Base-by-base conservation (phyloP, 2,113 vertebrate species). In the Indicator maculatus region DNA sequence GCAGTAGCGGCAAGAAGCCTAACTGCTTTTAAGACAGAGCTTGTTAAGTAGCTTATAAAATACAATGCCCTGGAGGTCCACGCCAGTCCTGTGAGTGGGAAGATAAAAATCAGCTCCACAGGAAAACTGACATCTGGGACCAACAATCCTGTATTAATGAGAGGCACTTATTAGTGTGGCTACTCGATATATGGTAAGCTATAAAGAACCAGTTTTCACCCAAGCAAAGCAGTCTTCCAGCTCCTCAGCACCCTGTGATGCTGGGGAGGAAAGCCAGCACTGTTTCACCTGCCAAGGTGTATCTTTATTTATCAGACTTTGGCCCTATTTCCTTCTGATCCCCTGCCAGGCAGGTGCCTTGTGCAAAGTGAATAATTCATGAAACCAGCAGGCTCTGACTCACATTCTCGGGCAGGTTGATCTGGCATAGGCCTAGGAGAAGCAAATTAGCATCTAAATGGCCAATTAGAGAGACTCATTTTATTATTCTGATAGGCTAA, bases 391-490 rank as follows among this genome's bases (percentile, higher is more conserved):
- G 65, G 66, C 91, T 92, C 88, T 87, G 81, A 64, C 84, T 93
- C 81, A n/a, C 5, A 2, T 84, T 88, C 77, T 56, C 30, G 77
- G 84, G 83, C 92, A 93, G 70, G 77, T 45, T 89, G 86, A 84
- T 92, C 90, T 87, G 83, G 86, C 76, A 9, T 1, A 47, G 66
- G 74, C 31, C 58, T 77, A 74, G 4, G 9, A 95, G 74, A 93
- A 79, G 66, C 30, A 81, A 95, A 96, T 96, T 96, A 95, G 77
- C 94, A 94, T 96, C 92, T 94, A 96, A 96, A 96, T 71, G 80
- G 74, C 58, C 93, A 93, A 94, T 95, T 96, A 96, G 63, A 84
- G 86, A 88, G 59, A 89, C 77, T 90, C 70, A 67, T 90, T 94
- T 95, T n/a, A 5, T 71, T 76, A 5, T 33, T 90, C 80, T 39